Evolutionary conservation across 2,888 invertebrate genomes (phyloP).

Genomic region (Cacoxenus indagator): DNA sequence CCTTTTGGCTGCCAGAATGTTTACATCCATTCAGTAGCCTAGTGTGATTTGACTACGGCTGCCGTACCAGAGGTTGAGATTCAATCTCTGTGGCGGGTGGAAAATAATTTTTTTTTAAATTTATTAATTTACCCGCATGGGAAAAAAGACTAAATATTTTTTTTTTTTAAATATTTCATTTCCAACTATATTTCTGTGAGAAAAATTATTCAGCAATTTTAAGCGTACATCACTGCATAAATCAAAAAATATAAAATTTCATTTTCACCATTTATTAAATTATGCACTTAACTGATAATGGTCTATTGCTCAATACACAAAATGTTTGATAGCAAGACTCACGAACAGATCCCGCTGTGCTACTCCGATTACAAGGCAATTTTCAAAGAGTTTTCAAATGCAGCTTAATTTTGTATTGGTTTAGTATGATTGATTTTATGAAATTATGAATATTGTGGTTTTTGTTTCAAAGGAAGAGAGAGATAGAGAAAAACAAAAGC

Average conservation of each 20-base stretch:
- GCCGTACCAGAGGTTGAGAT: too few relatives aligned
- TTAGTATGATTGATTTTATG: conserved; percentile 13
- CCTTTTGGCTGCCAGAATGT: too few relatives aligned
- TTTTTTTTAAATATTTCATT: too few relatives aligned
- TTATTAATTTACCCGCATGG: too few relatives aligned
- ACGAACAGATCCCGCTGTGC: neutral
- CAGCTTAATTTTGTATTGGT: conserved; percentile 42
- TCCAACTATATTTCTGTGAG: neutral
- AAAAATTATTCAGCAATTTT: neutral
- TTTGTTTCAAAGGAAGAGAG: neutral
- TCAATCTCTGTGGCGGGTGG: too few relatives aligned
- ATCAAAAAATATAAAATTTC: too few relatives aligned
- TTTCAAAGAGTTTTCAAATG: conserved; percentile 25
- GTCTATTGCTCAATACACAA: neutral
- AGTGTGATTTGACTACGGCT: too few relatives aligned
- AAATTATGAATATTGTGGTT: neutral
- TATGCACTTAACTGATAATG: neutral
- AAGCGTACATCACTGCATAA: too few relatives aligned
- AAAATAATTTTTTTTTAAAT: too few relatives aligned
- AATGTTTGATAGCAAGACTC: neutral
- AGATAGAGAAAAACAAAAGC: neutral
- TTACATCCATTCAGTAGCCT: too few relatives aligned
- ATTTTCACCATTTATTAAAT: neutral
- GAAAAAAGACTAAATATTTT: too few relatives aligned
- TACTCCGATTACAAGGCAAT: conserved; percentile 30